phyloP scores from a whole-genome alignment of 2,797 vertebrate species.

The Parotocinclus haroldoi region DNA sequence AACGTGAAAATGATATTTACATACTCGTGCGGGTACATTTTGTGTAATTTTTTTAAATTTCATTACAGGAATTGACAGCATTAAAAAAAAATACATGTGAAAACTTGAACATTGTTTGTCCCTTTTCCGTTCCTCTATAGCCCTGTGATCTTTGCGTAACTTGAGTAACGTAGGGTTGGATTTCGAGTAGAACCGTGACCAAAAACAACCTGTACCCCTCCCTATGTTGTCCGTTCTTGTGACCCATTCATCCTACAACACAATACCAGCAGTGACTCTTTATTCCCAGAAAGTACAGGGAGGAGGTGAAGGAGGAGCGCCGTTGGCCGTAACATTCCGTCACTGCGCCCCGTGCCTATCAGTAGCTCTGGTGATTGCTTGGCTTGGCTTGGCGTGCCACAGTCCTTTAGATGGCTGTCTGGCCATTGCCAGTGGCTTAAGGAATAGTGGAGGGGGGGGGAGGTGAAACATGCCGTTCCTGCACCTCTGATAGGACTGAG shows the following conservation, averaged over 20 bases:
- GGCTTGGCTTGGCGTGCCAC: constrained; percentile 55
- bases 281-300: constrained; percentile 8
- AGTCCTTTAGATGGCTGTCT: constrained; percentile 62
- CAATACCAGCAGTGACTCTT: constrained; percentile 21
- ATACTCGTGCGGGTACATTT: too few species aligned
- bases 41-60: too few species aligned
- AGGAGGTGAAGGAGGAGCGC: neutral
- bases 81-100: too few species aligned
- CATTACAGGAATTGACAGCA: too few species aligned
- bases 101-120: neutral
- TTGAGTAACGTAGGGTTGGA: neutral
- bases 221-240: constrained; percentile 14
- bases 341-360: constrained; percentile 27
- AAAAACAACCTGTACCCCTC: constrained; percentile 40
- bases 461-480: constrained; percentile 80
- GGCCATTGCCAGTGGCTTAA: constrained; percentile 58
- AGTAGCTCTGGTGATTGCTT: constrained; percentile 44
- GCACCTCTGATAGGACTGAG: constrained; percentile 70
- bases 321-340: constrained; percentile 21
- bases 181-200: constrained; percentile 16
- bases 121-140: neutral
- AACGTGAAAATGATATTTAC: too few species aligned
- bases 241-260: constrained; percentile 17
- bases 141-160: neutral
- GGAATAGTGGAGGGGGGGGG: constrained; percentile 45